These are phyloP conservation scores for Linepithema humile DNA, from an alignment of 1,140 invertebrate genomes.

Conservation along the genomic window DNA sequence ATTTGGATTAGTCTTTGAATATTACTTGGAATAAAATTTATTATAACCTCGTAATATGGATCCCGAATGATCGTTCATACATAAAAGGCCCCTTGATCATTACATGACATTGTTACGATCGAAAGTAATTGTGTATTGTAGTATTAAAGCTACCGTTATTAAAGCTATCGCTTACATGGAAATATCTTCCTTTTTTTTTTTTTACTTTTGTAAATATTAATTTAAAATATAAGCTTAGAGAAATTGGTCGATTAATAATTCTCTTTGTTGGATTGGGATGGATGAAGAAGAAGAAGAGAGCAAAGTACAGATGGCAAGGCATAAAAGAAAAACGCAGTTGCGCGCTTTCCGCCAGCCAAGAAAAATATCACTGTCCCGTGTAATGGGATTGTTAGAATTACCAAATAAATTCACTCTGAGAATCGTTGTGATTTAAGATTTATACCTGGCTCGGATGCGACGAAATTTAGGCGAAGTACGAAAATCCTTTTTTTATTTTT, in stretches of 20 bases:
- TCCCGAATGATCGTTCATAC: slow-evolving; percentile 74
- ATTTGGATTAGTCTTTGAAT: slow-evolving; percentile 27
- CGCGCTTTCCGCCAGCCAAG: neutral
- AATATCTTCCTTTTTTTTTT: slow-evolving; percentile 13
- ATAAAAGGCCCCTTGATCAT: slow-evolving; percentile 79
- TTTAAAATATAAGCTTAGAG: slow-evolving; percentile 74
- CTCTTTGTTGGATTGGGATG: neutral
- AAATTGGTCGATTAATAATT: slow-evolving; percentile 74
- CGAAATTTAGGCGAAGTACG: neutral
- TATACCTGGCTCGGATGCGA: neutral
- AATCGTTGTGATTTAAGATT: neutral
- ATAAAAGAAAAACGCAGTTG: neutral
- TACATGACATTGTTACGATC: slow-evolving; percentile 65
- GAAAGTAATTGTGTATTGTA: slow-evolving; percentile 63
- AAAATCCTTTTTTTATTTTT: neutral
- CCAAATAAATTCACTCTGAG: slow-evolving; percentile 22
- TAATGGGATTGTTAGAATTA: neutral
- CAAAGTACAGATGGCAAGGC: slow-evolving; percentile 15
- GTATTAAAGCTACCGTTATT: slow-evolving; percentile 67
- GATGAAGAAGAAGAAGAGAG: neutral
- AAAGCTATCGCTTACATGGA: slow-evolving; percentile 63
- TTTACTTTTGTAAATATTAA: slow-evolving; percentile 70
- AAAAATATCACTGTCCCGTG: neutral
- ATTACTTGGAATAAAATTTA: slow-evolving; percentile 62
- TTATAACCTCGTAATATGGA: slow-evolving; percentile 66